These are phyloP conservation scores for Ormyrus pomaceus DNA, from an alignment of 2,888 invertebrate species.

Conservation along the genomic window DNA sequence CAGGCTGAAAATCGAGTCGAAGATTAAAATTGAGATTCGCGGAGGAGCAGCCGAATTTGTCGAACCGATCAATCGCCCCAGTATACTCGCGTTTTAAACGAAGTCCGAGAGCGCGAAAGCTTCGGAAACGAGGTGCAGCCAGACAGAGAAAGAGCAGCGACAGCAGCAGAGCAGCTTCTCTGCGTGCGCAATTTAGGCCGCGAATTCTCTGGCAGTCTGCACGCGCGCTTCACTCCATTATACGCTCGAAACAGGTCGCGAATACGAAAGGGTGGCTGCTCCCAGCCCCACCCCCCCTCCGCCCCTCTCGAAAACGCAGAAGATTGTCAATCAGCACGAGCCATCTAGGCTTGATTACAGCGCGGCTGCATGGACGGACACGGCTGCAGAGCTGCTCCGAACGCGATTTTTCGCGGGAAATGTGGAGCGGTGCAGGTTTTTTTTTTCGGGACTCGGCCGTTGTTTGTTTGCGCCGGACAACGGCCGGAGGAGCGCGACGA, in stretches of 20 bases:
- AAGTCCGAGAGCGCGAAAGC: slow-evolving; percentile 22
- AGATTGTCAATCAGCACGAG: slow-evolving; percentile 71
- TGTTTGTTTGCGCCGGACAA: slow-evolving; percentile 20
- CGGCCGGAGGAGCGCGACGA: neutral
- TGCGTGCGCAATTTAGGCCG: slow-evolving; percentile 44
- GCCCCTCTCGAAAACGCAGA: slow-evolving; percentile 57
- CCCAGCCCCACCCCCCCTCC: neutral
- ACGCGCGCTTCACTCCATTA: slow-evolving; percentile 57
- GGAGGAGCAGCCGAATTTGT: neutral
- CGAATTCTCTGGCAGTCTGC: neutral
- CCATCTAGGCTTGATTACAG: slow-evolving; percentile 70
- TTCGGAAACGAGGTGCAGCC: neutral
- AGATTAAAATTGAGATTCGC: slow-evolving; percentile 21
- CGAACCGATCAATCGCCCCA: slow-evolving; percentile 45
- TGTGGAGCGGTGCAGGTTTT: slow-evolving; percentile 19
- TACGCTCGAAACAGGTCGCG: slow-evolving; percentile 9
- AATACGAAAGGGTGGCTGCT: neutral
- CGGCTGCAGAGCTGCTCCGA: neutral
- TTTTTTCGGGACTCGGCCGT: slow-evolving; percentile 12
- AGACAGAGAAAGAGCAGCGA: slow-evolving; percentile 1
- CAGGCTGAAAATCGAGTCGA: neutral
- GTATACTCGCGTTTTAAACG: neutral
- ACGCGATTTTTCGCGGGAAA: slow-evolving; percentile 48
- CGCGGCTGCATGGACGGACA: slow-evolving; percentile 54
- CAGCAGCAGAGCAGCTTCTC: slow-evolving; percentile 33